phyloP scores from a whole-genome alignment of 2,888 invertebrate species.

The Sarcophaga variegata region DNA sequence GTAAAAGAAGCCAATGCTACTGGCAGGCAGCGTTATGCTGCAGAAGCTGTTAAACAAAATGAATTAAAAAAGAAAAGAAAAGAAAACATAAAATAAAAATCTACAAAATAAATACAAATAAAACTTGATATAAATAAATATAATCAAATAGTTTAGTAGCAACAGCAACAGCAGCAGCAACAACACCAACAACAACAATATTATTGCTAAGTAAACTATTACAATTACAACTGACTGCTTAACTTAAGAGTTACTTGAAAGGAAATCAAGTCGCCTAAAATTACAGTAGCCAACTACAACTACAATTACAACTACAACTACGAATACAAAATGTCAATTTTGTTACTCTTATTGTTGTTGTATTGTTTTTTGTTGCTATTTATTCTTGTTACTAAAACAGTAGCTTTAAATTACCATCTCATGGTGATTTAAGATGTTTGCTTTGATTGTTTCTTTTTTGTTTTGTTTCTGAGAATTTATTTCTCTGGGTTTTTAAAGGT shows the following conservation, averaged over 20 bases:
- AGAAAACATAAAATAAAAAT: neutral
- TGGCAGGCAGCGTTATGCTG: slow-evolving; percentile 20
- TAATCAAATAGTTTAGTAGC: slow-evolving; percentile 49
- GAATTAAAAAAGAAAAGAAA: slow-evolving; percentile 28
- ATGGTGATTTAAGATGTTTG: neutral
- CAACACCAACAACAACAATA: neutral
- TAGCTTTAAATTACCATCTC: slow-evolving; percentile 26
- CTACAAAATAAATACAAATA: neutral
- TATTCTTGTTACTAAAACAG: neutral
- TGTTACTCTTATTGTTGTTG: neutral
- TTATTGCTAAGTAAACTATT: slow-evolving; percentile 16
- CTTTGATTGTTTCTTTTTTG: neutral
- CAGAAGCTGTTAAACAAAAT: slow-evolving; percentile 42
- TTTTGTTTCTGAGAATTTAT: neutral
- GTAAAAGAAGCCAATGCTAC: slow-evolving; percentile 13
- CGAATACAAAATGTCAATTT: slow-evolving; percentile 49
- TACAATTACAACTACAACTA: neutral
- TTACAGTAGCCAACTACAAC: slow-evolving; percentile 48
- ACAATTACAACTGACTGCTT: slow-evolving; percentile 18
- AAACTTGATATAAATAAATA: slow-evolving; percentile 47
- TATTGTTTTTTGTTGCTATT: too few species aligned
- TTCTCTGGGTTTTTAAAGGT: slow-evolving; percentile 4
- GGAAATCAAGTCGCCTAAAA: slow-evolving; percentile 21
- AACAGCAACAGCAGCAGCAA: too few species aligned
- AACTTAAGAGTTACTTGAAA: slow-evolving; percentile 13